A percentile compares a stretch with the other conserved stretches of the same genome.
phyloP scores from a whole-genome alignment of 2,113 vertebrate species.

The Callipepla californica region DNA sequence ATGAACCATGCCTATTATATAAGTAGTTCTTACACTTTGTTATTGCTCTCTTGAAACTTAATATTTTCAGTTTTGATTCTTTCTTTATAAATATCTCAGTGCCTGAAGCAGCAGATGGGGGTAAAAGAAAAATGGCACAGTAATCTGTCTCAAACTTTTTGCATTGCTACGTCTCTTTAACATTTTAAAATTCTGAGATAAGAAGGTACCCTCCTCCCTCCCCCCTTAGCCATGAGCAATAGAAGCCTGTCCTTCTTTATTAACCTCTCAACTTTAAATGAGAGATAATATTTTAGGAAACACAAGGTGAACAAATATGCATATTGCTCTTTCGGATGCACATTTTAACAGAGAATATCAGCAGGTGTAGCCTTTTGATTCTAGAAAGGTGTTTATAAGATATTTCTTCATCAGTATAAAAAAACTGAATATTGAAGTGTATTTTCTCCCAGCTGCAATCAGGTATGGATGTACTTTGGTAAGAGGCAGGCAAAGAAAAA shows the following conservation, averaged over 20 bases:
- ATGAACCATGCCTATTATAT: neutral
- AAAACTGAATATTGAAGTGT: neutral
- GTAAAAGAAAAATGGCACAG: neutral
- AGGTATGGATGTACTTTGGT: neutral
- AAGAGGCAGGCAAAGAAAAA: neutral
- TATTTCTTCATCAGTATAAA: neutral
- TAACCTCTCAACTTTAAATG: neutral
- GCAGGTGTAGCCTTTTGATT: neutral
- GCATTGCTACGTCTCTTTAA: neutral
- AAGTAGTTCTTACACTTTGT: slow-evolving; percentile 22
- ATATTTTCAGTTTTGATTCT: slow-evolving; percentile 54
- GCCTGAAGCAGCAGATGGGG: slow-evolving; percentile 32
- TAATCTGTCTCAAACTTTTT: slow-evolving; percentile 34
- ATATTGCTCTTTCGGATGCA: neutral
- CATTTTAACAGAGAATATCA: neutral
- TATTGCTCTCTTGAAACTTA: slow-evolving; percentile 34
- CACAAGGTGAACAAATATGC: neutral
- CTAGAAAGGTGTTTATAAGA: neutral
- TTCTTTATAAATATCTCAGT: slow-evolving; percentile 35
- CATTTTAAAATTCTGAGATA: slow-evolving; percentile 10
- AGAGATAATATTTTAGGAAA: neutral
- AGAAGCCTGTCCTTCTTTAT: neutral
- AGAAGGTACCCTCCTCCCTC: neutral
- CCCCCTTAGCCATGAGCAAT: neutral
- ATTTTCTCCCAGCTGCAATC: neutral